These are phyloP conservation scores for Rhinoderma darwinii DNA, from an alignment of 2,113 vertebrate species.

Conservation along the genomic window DNA sequence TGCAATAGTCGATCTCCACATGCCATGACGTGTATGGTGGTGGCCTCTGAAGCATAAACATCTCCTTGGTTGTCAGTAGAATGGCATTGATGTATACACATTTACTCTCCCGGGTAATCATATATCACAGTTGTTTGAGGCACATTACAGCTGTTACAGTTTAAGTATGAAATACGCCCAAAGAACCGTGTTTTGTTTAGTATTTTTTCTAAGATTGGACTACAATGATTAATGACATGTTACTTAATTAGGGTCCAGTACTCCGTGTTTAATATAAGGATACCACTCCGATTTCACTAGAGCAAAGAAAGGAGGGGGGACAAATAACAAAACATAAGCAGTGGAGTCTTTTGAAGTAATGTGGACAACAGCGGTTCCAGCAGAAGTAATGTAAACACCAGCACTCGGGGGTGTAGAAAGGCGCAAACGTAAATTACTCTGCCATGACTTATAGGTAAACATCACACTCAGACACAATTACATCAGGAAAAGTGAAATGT, in stretches of 20 bases:
- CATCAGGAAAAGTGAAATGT: neutral
- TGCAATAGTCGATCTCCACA: neutral
- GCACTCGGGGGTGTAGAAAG: constrained; percentile 2
- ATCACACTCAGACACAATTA: constrained; percentile 42
- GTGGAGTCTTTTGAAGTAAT: constrained; percentile 23
- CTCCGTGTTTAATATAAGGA: constrained; percentile 6
- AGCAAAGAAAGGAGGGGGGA: constrained; percentile 3
- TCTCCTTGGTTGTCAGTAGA: neutral
- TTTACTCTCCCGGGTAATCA: neutral
- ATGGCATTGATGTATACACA: constrained; percentile 30
- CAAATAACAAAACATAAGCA: constrained; percentile 8
- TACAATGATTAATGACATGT: constrained; percentile 50
- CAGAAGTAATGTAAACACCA: constrained; percentile 9
- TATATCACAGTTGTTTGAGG: neutral
- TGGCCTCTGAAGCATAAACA: constrained; percentile 12
- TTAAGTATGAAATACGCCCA: constrained; percentile 6
- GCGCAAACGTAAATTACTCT: constrained; percentile 17
- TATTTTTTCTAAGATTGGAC: neutral
- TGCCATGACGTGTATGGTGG: neutral
- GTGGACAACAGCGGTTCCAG: neutral
- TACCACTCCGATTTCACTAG: constrained; percentile 8
- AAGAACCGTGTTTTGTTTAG: neutral
- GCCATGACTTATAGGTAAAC: constrained; percentile 32
- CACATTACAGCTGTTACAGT: constrained; percentile 43
- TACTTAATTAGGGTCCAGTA: constrained; percentile 20